Conservation (phyloP, 2,113 vertebrate genomes). For the Albula glossodonta region DNA sequence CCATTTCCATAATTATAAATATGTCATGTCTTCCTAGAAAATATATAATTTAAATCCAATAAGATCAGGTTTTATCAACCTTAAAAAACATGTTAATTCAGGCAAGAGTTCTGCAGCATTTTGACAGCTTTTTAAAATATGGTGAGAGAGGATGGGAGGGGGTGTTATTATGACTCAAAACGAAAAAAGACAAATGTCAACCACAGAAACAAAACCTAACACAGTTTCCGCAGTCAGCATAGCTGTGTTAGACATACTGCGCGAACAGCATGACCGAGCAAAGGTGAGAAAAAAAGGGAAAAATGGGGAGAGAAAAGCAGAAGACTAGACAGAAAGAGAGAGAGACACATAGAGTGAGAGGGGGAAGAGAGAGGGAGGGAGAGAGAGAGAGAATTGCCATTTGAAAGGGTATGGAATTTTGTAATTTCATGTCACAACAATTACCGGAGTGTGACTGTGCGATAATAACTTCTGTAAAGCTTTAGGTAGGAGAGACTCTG, state of each 20-base stretch:
- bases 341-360: too few relatives aligned
- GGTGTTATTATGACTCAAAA: not conserved
- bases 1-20: not conserved
- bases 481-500: not conserved
- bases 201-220: not conserved
- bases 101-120: not conserved
- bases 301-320: not conserved
- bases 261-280: not conserved
- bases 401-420: not conserved
- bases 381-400: not conserved
- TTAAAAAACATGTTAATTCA: not conserved
- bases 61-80: not conserved
- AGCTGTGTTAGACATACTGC: not conserved
- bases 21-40: not conserved
- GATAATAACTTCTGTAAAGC: not conserved
- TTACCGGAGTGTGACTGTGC: conserved; percentile 10
- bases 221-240: not conserved
- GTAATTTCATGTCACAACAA: conserved; percentile 20
- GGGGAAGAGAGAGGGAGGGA: not conserved
- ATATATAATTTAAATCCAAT: not conserved
- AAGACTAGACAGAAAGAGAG: not conserved
- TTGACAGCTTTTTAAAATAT: not conserved
- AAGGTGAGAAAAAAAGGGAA: not conserved
- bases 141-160: not conserved
- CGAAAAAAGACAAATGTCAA: not conserved